Base-by-base conservation (phyloP, 2,797 vertebrate species). In the Prunella strophiata region DNA sequence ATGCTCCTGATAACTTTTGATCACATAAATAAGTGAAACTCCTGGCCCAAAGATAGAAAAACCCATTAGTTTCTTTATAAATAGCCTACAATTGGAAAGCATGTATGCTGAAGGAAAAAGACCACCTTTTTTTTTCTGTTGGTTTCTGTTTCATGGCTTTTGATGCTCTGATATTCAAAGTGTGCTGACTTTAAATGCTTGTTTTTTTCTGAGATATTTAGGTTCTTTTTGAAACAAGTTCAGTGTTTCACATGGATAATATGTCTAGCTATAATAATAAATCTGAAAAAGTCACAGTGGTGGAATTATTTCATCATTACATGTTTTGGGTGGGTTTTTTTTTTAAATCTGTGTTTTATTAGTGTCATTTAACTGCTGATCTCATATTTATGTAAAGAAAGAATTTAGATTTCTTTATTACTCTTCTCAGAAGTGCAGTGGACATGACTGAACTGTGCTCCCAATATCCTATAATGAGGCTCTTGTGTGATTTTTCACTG, bases 1-100 rank as follows among this genome's bases (percentile, higher is more conserved):
- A 68, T 92, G 38, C 65, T 76, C 27, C 52, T 91, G 34, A 68
- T 85, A 80, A 89, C 77, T 92, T 94, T 43, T 62, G 80, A 40
- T 93, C 3, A 2, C 72, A 71, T 82, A 74, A 95, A 43, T 74
- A 85, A 85, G 55, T 71, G 55, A 94, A 90, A 68, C 43, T 78
- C 40, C 65, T 88, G 58, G 51, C 54, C 47, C 30, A 81, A 81
- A 81, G 65, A 74, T 5, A 74, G 54, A 34, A 89, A 88, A 92
- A 93, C 11, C 26, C 27, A 47, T 92, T 92, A 4, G 63, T 50
- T 92, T 74, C 32, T 82, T 73, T 45, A 57, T 70, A 85, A 91
- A 42, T 34, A 76, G 48, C 48, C 34, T 82, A 38, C 42, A 89
- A 57, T 20, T 87, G 67, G 45, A 84, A 89, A 38, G 14, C 38